phyloP scores from a whole-genome alignment of 2,888 invertebrate genomes.

The Agapostemon virescens region DNA sequence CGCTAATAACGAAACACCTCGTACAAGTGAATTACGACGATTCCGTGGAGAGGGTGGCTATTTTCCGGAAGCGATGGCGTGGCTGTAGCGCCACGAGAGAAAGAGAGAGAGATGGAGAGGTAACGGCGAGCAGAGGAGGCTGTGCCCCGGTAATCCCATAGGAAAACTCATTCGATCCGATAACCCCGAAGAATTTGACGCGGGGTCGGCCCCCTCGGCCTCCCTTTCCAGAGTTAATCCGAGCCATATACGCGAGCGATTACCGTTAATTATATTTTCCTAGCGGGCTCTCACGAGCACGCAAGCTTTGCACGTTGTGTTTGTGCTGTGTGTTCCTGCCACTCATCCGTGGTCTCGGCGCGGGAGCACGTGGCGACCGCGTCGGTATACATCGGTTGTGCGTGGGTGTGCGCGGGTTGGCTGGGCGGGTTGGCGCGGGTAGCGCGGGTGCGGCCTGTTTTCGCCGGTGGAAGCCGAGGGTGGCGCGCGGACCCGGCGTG shows the following conservation, averaged over 20 bases:
- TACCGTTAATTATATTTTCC: conserved; percentile 80
- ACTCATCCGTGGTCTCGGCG: conserved; percentile 44
- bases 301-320: conserved; percentile 52
- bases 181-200: conserved; percentile 75
- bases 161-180: conserved; percentile 70
- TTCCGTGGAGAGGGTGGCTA: conserved; percentile 26
- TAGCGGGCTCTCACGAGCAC: conserved; percentile 58
- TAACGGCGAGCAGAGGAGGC: conserved; percentile 8
- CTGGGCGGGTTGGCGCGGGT: neutral
- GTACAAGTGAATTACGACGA: conserved; percentile 16
- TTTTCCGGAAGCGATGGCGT: conserved; percentile 52
- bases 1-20: conserved; percentile 15
- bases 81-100: neutral
- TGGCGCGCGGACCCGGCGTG: conserved; percentile 45
- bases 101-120: neutral
- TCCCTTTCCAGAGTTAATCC: conserved; percentile 74
- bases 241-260: conserved; percentile 79
- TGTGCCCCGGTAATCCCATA: conserved; percentile 59
- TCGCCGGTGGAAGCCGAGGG: conserved; percentile 32
- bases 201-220: conserved; percentile 47
- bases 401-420: conserved; percentile 38
- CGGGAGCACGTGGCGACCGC: conserved; percentile 63
- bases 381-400: conserved; percentile 43
- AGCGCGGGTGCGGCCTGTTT: conserved; percentile 49
- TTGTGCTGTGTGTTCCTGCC: conserved; percentile 33